Evolutionary conservation across 1,140 invertebrate species (phyloP).

Genomic region (Cydia strobilella): DNA sequence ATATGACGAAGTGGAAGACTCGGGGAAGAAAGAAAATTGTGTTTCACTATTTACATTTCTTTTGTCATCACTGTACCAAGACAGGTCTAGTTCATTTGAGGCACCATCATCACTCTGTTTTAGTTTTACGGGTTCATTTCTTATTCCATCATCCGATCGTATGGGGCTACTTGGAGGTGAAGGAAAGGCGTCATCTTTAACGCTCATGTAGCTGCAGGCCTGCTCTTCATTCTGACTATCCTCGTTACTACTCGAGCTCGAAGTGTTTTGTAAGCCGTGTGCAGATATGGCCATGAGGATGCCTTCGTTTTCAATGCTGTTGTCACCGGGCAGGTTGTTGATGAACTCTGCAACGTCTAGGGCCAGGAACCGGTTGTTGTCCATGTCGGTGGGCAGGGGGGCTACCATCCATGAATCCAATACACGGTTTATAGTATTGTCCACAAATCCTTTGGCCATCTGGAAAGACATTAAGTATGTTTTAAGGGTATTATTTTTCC

Average conservation of each 20-base stretch:
- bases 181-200: slow-evolving; percentile 44
- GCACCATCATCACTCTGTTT: slow-evolving; percentile 35
- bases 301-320: slow-evolving; percentile 84
- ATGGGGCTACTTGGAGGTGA: slow-evolving; percentile 54
- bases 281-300: slow-evolving; percentile 84
- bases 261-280: slow-evolving; percentile 81
- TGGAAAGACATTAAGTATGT: slow-evolving; percentile 50
- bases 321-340: slow-evolving; percentile 78
- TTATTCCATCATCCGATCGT: slow-evolving; percentile 52
- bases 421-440: slow-evolving; percentile 86
- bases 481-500: too few relatives aligned
- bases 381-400: slow-evolving; percentile 66
- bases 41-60: slow-evolving; percentile 45
- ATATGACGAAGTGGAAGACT: slow-evolving; percentile 53
- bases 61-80: slow-evolving; percentile 54
- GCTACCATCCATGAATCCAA: slow-evolving; percentile 83
- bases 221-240: slow-evolving; percentile 30
- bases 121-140: slow-evolving; percentile 39
- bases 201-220: slow-evolving; percentile 25
- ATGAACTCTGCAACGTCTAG: slow-evolving; percentile 79
- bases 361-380: slow-evolving; percentile 63
- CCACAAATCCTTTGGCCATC: slow-evolving; percentile 85
- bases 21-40: slow-evolving; percentile 52
- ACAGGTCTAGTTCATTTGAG: slow-evolving; percentile 48
- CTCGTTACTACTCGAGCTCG: slow-evolving; percentile 46